Evolutionary conservation across 2,113 vertebrate species (phyloP), one percentile per base, ranked within the genome.

Genomic region (Danio rerio): DNA sequence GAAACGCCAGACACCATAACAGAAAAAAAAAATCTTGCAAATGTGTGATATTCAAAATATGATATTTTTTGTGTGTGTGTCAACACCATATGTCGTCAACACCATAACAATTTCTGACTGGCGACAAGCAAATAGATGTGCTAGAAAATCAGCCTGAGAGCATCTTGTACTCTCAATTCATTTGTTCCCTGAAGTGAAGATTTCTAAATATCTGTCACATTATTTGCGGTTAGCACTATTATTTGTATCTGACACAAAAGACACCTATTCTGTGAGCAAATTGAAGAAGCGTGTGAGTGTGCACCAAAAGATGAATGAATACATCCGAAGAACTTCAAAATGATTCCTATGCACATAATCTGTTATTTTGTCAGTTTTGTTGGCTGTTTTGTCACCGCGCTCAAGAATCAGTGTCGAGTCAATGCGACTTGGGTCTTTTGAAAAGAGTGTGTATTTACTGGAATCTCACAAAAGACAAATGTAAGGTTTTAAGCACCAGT

Each of bases 401-500:
- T 61, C 50, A n/a, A 47, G 50, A 82, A 56, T 75, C 73, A 59
- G 66, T 69, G 62, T 42, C 40, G 7, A 74, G 71, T 76, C 73
- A 47, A 47, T 20, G 42, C 47, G 73, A 75, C 43, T 45, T 13
- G 55, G 55, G 73, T 31, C 56, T 76, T 76, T 61, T 76, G 73
- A 76, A n/a, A 61, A 76, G 73, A 7, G 0, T 55, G 21, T 52
- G 6, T 58, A 62, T 49, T 63, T 61, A 74, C 50, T 47, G 58
- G 79, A 82, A 82, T 76, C 55, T 47, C 55, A 76, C 55, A 76
- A 76, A 61, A 76, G 73, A 76, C 73, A 76, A 76, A 76, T 76
- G 42, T 61, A 45, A 59, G 73, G 73, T 61, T 76, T 76, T 76
- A 61, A 61, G 75, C 45, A 63, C 45, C 20, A 63, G 75, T 52